Base-by-base conservation (phyloP, 2,113 vertebrate species). In the Myotis yumanensis region DNA sequence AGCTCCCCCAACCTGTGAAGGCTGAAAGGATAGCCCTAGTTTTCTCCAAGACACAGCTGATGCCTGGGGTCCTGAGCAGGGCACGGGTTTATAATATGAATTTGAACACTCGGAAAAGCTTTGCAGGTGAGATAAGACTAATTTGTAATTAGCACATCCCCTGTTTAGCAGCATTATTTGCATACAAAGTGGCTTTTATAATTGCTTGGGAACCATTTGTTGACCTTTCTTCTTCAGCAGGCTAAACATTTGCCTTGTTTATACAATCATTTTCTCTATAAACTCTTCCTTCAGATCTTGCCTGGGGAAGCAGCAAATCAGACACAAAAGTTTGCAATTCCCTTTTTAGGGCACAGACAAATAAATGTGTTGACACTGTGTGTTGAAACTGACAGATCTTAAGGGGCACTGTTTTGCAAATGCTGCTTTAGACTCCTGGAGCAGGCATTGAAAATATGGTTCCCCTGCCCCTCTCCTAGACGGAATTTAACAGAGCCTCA, bases 161-260 rank as follows among this genome's bases (percentile, higher is more conserved):
- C 88, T 79, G 57, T 94, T 83, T 92, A 46, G 82, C 54, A 75
- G 68, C 17, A 59, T 86, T 93, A 93, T 97, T 96, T 96, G 95
- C 93, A 96, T 94, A 88, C 85, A 92, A 95, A 97, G 51, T 93
- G 80, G 72, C 37, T 95, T 95, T 85, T 96, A 75, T 95, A 97
- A 93, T 96, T 94, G 82, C 88, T 81, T 93, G 46, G 77, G 66
- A 81, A 81, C 37, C 72, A 92, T 96, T 96, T 95, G 92, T 94
- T 97, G 96, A 97, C 97, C 93, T 96, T 96, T 93, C 87, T 90
- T 96, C 94, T 96, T 97, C 71, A 93, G 66, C 83, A 90, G 77
- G 90, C 93, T 97, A 97, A 97, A 95, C 77, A 93, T 92, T 95
- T 95, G 93, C 43, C 88, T 83, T 97, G 57, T 97, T 96, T 93